Evolutionary conservation across 1,140 invertebrate species (phyloP).

Genomic region (Drosophila bocki): DNA sequence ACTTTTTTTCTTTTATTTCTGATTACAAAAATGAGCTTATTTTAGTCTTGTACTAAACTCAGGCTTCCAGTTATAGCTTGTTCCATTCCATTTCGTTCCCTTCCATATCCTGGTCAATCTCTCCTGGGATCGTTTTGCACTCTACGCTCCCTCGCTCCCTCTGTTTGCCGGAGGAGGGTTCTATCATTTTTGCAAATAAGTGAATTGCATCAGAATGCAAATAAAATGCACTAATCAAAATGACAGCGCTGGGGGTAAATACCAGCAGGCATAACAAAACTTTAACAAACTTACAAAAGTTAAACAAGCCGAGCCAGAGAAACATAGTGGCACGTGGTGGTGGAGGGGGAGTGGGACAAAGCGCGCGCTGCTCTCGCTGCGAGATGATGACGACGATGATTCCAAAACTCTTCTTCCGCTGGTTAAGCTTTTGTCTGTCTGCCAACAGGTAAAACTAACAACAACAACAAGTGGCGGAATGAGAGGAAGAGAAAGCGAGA

Average conservation of each 20-base stretch:
- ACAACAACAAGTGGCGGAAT: slow-evolving; percentile 46
- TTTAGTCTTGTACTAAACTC: background rate
- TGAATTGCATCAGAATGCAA: slow-evolving; percentile 65
- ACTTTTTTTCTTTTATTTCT: background rate
- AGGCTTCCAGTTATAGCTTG: background rate
- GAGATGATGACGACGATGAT: slow-evolving; percentile 66
- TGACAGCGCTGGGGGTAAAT: slow-evolving; percentile 31
- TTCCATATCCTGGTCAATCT: background rate
- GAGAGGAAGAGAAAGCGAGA: background rate
- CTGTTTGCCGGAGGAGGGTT: background rate
- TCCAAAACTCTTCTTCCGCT: slow-evolving; percentile 55
- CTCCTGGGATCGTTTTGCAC: background rate
- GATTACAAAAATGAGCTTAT: background rate
- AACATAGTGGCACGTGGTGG: background rate
- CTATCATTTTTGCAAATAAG: slow-evolving; percentile 50
- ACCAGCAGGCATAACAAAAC: slow-evolving; percentile 63
- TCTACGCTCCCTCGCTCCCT: background rate
- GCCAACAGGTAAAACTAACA: slow-evolving; percentile 74
- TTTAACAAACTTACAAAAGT: slow-evolving; percentile 74
- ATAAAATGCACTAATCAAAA: slow-evolving; percentile 79
- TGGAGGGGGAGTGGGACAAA: background rate
- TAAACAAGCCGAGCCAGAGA: slow-evolving; percentile 36
- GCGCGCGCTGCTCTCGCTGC: slow-evolving; percentile 9
- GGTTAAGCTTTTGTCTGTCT: slow-evolving; percentile 59
- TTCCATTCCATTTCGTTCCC: background rate